Percentiles rank a stretch among this genome's conserved stretches.
phyloP scores from a whole-genome alignment of 1,140 invertebrate genomes.

The Andrena cerasifolii region DNA sequence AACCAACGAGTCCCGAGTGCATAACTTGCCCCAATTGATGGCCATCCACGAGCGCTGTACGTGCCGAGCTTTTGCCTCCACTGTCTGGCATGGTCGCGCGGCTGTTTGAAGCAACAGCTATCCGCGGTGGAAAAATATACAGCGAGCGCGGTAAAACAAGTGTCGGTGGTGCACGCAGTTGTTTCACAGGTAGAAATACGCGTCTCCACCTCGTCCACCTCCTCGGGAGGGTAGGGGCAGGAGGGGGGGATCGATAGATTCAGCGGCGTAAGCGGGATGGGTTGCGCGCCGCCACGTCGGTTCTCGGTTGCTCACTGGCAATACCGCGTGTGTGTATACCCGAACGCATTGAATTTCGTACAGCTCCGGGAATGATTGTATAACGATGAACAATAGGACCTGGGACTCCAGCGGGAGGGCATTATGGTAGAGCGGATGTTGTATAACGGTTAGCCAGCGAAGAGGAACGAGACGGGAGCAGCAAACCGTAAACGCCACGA shows the following conservation, averaged over 20 bases:
- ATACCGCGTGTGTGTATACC: slow-evolving; percentile 46
- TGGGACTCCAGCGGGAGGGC: slow-evolving; percentile 71
- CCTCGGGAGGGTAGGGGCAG: too few species aligned
- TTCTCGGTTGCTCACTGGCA: slow-evolving; percentile 15
- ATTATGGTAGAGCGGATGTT: slow-evolving; percentile 77
- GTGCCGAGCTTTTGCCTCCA: too few species aligned
- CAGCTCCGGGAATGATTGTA: slow-evolving; percentile 74
- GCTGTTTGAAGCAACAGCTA: neutral
- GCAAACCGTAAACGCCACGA: slow-evolving; percentile 74
- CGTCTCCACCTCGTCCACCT: slow-evolving; percentile 25
- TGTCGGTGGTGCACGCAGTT: neutral
- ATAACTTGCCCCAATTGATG: too few species aligned
- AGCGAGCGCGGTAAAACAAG: neutral
- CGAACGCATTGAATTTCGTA: slow-evolving; percentile 69
- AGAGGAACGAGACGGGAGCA: slow-evolving; percentile 75
- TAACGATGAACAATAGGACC: slow-evolving; percentile 77
- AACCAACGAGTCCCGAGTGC: neutral
- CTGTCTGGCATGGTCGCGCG: neutral
- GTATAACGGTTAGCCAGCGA: slow-evolving; percentile 78
- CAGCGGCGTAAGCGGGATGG: slow-evolving; percentile 36
- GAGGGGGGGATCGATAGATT: slow-evolving; percentile 53
- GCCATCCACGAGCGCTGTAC: too few species aligned
- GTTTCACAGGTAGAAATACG: slow-evolving; percentile 28
- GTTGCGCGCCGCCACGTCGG: slow-evolving; percentile 19
- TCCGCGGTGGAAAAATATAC: neutral